These are phyloP conservation scores for Origma solitaria DNA, from an alignment of 2,113 vertebrate genomes.

Conservation along the genomic window DNA sequence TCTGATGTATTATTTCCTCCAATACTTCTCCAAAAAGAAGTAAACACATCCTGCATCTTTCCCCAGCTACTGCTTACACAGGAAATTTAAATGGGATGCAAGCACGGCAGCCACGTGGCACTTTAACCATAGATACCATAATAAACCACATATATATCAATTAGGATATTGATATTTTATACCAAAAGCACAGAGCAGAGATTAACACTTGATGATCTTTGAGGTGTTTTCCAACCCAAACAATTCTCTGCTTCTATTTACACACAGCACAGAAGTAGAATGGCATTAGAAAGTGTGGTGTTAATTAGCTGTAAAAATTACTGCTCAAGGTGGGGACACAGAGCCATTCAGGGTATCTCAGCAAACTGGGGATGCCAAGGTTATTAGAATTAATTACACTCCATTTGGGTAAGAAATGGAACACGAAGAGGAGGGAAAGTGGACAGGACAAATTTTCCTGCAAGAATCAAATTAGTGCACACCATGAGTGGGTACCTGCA, in stretches of 20 bases:
- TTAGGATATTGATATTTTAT: neutral
- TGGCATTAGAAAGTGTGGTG: neutral
- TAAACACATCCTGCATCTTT: neutral
- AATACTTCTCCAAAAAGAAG: neutral
- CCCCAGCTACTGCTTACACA: neutral
- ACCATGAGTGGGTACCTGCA: neutral
- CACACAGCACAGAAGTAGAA: neutral
- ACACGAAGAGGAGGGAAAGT: neutral
- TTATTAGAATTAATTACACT: neutral
- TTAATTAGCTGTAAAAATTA: neutral
- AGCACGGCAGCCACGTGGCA: neutral
- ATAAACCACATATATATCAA: neutral
- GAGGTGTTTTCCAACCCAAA: neutral
- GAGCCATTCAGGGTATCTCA: neutral
- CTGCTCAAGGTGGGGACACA: rapidly evolving
- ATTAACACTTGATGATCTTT: neutral
- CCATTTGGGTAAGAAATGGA: neutral
- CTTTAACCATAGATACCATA: rapidly evolving
- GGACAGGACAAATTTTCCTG: neutral
- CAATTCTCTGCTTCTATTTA: neutral
- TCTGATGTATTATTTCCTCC: neutral
- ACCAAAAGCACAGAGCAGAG: neutral
- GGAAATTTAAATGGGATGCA: neutral
- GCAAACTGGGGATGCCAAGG: neutral
- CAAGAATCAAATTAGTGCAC: neutral